phyloP scores from a whole-genome alignment of 2,797 vertebrate genomes.

The Crenuchus spilurus region DNA sequence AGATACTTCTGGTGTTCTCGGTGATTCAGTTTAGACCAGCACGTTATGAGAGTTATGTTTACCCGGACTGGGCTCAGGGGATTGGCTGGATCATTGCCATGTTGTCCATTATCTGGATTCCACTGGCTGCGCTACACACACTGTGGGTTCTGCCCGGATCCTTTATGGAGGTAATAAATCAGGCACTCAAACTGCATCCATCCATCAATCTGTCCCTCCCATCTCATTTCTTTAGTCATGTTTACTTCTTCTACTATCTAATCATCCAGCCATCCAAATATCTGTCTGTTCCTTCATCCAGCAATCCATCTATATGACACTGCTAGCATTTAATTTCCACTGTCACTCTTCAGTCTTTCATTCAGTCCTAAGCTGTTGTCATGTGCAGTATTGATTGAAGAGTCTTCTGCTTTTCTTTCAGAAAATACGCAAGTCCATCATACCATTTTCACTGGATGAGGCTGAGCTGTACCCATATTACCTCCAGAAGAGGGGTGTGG shows the following conservation, averaged over 20 bases:
- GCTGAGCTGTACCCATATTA: slow-evolving; percentile 57
- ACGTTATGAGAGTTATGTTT: slow-evolving; percentile 72
- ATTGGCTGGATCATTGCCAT: slow-evolving; percentile 78
- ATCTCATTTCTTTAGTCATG: neutral
- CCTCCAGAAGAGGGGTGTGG: slow-evolving; percentile 58
- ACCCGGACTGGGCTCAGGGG: slow-evolving; percentile 80
- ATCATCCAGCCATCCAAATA: neutral
- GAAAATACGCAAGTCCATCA: slow-evolving; percentile 74
- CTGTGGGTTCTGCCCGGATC: slow-evolving; percentile 78
- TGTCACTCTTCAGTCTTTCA: neutral
- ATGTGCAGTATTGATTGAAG: neutral
- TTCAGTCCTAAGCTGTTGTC: neutral
- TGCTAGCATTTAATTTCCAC: neutral
- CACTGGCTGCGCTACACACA: slow-evolving; percentile 74
- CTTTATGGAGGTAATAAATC: slow-evolving; percentile 67
- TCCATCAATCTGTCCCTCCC: neutral
- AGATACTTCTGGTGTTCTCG: slow-evolving; percentile 79
- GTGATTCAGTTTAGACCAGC: slow-evolving; percentile 80
- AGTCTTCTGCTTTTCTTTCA: slow-evolving; percentile 50
- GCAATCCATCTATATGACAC: neutral
- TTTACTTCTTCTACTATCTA: no score
- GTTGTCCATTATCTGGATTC: slow-evolving; percentile 81
- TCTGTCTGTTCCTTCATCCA: neutral
- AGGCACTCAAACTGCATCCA: neutral
- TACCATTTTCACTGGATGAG: slow-evolving; percentile 66